phyloP scores from a whole-genome alignment of 2,888 invertebrate species.

The Eurytoma adleriae region DNA sequence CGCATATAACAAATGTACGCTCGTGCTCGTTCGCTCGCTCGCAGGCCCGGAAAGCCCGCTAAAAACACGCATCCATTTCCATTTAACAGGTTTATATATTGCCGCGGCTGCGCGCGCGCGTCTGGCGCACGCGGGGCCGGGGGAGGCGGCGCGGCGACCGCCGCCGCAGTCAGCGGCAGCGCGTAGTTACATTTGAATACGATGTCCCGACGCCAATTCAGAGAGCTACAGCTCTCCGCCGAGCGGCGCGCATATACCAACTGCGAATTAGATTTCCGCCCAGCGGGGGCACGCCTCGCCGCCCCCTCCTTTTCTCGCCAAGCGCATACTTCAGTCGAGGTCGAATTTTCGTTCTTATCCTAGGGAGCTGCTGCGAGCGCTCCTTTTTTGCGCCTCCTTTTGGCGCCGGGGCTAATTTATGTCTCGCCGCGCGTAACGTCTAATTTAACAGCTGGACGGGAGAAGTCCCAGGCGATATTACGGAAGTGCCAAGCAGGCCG shows the following conservation, averaged over 20 bases:
- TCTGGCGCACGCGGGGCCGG: slow-evolving; percentile 72
- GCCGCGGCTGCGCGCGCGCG: slow-evolving; percentile 70
- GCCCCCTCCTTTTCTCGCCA: background rate
- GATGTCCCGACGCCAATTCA: slow-evolving; percentile 68
- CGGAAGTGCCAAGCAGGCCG: slow-evolving; percentile 2
- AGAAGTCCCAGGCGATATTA: background rate
- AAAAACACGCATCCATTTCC: slow-evolving; percentile 76
- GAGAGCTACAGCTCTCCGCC: slow-evolving; percentile 23
- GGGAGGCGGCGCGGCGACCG: slow-evolving; percentile 73
- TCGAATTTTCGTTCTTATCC: slow-evolving; percentile 42
- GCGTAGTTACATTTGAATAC: slow-evolving; percentile 75
- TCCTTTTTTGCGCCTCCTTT: background rate
- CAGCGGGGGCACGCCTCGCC: background rate
- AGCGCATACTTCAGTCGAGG: slow-evolving; percentile 7
- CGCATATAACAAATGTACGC: slow-evolving; percentile 49
- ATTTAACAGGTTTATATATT: slow-evolving; percentile 76
- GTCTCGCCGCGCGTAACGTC: slow-evolving; percentile 27
- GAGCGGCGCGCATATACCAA: slow-evolving; percentile 60
- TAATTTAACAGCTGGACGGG: slow-evolving; percentile 41
- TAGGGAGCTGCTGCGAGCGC: background rate
- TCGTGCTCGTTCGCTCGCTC: slow-evolving; percentile 59
- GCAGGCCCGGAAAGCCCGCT: slow-evolving; percentile 68
- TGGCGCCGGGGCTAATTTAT: slow-evolving; percentile 36
- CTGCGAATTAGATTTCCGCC: slow-evolving; percentile 65
- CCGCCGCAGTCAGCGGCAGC: slow-evolving; percentile 72